These are phyloP conservation scores for Vanessa tameamea DNA, from an alignment of 1,140 invertebrate genomes.

Conservation along the genomic window DNA sequence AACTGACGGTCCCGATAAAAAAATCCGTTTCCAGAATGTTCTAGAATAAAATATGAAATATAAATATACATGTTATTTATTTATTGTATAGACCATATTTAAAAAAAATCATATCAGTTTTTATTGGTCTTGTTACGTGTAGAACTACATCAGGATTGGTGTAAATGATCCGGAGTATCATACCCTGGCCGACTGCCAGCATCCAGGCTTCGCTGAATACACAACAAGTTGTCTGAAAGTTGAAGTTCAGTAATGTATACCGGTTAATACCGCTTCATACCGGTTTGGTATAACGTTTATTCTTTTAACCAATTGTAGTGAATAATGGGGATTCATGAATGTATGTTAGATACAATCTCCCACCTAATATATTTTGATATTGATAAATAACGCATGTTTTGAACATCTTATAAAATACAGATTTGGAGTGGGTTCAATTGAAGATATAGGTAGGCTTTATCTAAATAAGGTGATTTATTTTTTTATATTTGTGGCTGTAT, in stretches of 20 bases:
- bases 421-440: no score
- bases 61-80: no score
- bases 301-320: background rate
- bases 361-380: no score
- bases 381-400: no score
- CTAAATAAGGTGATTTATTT: no score
- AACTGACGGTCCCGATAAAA: no score
- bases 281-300: background rate
- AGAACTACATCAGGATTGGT: slow-evolving; percentile 25
- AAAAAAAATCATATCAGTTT: background rate
- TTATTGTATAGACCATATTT: no score
- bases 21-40: no score
- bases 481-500: no score
- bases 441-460: no score
- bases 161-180: slow-evolving; percentile 37
- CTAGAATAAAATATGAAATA: no score
- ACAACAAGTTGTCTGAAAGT: slow-evolving; percentile 26
- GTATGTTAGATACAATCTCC: background rate
- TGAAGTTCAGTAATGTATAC: slow-evolving; percentile 1
- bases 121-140: slow-evolving; percentile 1
- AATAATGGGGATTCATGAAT: background rate
- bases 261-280: background rate
- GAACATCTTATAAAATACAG: no score
- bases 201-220: slow-evolving; percentile 28
- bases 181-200: slow-evolving; percentile 28